Conservation (phyloP, 2,888 invertebrate genomes). For the Sarcophaga subvicina region DNA sequence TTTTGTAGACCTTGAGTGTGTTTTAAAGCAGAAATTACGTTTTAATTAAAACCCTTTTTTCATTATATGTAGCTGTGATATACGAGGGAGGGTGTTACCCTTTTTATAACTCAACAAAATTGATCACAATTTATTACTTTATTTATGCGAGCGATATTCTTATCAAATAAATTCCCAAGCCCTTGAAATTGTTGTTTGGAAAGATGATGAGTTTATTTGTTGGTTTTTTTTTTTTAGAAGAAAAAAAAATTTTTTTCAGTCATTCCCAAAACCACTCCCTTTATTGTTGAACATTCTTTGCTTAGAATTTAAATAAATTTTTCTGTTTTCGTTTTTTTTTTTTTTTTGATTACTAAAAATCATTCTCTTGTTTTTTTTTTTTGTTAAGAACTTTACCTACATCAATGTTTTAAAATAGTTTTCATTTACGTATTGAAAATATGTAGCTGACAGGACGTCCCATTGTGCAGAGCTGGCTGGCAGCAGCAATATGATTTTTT, state of each 20-base stretch:
- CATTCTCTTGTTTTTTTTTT: not conserved
- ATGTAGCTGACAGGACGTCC: conserved; percentile 54
- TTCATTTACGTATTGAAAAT: conserved; percentile 20
- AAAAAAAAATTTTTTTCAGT: no score
- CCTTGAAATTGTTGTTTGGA: conserved; percentile 43
- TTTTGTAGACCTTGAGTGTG: no score
- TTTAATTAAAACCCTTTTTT: no score
- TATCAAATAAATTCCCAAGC: conserved; percentile 47
- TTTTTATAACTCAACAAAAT: not conserved
- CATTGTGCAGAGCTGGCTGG: conserved; percentile 13
- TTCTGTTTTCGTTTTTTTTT: no score
- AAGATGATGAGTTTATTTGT: conserved; percentile 58
- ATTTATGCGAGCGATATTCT: not conserved
- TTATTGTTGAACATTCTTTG: conserved; percentile 5
- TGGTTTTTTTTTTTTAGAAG: not conserved
- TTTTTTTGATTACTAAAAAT: no score
- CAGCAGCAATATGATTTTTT: conserved; percentile 27
- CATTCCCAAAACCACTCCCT: conserved; percentile 38
- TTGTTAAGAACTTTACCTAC: conserved; percentile 48
- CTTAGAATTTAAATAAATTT: no score
- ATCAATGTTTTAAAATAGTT: conserved; percentile 40
- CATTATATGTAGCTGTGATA: not conserved
- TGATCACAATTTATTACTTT: not conserved
- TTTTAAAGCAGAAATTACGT: no score
- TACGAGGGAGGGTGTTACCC: not conserved